A percentile compares a stretch with the other conserved stretches of the same genome.
These are phyloP conservation scores for human (Homo sapiens) DNA, from an alignment of 2,113 vertebrate species.

Conservation along the genomic window DNA sequence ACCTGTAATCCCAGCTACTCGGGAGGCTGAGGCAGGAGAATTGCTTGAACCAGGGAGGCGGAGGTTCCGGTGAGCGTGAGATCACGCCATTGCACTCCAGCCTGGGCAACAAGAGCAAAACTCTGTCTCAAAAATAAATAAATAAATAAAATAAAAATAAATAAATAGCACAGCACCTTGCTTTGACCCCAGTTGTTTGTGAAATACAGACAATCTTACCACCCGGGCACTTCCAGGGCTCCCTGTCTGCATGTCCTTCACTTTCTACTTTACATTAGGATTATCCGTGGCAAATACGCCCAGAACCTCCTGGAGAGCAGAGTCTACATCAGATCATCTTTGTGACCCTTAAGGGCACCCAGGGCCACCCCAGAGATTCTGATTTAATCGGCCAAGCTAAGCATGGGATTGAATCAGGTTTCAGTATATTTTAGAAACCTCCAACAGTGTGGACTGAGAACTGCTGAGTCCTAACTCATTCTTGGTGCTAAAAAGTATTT, in stretches of 20 bases:
- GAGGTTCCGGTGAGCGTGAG: too few species aligned
- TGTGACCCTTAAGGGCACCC: not conserved
- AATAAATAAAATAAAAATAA: not conserved
- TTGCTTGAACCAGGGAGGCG: too few species aligned
- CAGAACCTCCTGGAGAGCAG: not conserved
- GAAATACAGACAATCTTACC: not conserved
- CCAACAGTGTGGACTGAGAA: not conserved
- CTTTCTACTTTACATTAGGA: not conserved
- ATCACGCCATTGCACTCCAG: too few species aligned
- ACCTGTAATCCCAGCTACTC: too few species aligned
- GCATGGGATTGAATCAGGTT: not conserved
- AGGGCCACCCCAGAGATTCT: not conserved
- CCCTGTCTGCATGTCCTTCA: not conserved
- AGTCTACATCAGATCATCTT: not conserved
- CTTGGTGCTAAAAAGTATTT: constrained; percentile 53
- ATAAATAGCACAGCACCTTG: not conserved
- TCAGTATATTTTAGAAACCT: not conserved
- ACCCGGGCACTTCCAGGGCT: not conserved
- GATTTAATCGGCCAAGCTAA: not conserved
- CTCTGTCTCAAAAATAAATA: too few species aligned
- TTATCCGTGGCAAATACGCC: not conserved
- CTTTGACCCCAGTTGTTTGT: not conserved
- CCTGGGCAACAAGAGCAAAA: too few species aligned
- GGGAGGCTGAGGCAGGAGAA: too few species aligned
- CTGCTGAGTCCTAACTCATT: not conserved